Percentiles rank a stretch among this genome's conserved stretches.
phyloP scores from a whole-genome alignment of 2,888 invertebrate species.

The Tanypteryx hageni region DNA sequence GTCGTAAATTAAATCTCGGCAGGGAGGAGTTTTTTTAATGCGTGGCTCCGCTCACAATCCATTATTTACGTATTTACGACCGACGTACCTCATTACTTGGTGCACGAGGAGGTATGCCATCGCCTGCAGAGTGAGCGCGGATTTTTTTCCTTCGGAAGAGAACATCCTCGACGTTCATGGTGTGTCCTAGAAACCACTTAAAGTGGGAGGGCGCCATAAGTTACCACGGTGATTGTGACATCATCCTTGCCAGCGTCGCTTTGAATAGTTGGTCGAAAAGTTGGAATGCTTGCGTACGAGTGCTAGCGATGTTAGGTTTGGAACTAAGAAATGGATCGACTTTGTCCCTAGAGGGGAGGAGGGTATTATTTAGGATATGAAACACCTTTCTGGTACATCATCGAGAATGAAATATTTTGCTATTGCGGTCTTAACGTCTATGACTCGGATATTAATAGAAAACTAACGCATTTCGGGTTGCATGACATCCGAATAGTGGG shows the following conservation, averaged over 20 bases:
- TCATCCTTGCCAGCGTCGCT: background rate
- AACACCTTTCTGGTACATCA: no score
- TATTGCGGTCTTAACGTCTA: no score
- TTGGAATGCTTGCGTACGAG: no score
- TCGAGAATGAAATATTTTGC: no score
- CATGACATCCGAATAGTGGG: no score
- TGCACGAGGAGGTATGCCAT: background rate
- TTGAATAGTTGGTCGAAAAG: background rate
- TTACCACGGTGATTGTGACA: background rate
- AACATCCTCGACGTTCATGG: background rate
- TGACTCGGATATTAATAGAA: no score
- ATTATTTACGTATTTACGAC: constrained; percentile 11
- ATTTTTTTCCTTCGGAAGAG: no score
- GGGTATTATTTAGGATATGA: no score
- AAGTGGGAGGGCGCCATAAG: background rate
- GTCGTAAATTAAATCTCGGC: background rate
- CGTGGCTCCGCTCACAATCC: background rate
- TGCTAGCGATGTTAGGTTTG: no score
- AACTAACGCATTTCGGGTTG: no score
- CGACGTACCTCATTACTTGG: background rate
- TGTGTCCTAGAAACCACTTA: background rate
- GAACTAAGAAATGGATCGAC: no score
- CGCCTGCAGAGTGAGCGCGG: background rate
- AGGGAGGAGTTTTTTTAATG: background rate
- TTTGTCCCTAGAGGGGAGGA: no score